Conservation (phyloP, 1,140 invertebrate genomes). For the Coelopa frigida region DNA sequence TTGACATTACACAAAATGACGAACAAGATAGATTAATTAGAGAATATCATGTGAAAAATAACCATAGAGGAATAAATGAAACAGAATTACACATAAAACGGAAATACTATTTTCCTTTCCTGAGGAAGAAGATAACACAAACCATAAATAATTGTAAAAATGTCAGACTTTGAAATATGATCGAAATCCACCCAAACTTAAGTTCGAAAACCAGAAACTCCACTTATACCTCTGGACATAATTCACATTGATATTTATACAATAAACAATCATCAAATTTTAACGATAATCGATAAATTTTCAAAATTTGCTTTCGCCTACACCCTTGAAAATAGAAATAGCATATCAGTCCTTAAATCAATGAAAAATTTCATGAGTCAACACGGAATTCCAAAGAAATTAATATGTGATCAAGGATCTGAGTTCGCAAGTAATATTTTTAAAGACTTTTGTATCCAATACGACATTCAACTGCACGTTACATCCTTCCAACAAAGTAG, state of each 20-base stretch:
- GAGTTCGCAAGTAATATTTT: constrained; percentile 6
- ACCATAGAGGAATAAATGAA: constrained; percentile 10
- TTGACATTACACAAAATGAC: not conserved
- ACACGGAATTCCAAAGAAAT: constrained; percentile 1
- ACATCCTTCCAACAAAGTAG: too few species aligned
- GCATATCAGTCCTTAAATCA: not conserved
- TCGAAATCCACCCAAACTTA: constrained; percentile 6
- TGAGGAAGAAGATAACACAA: constrained; percentile 5
- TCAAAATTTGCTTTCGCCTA: not conserved
- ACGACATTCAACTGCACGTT: not conserved
- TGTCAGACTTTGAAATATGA: constrained; percentile 8
- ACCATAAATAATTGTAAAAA: constrained; percentile 11
- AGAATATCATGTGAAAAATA: constrained; percentile 9
- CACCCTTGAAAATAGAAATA: not conserved
- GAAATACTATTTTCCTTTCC: constrained; percentile 7
- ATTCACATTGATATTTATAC: constrained; percentile 9
- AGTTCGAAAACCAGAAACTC: constrained; percentile 6
- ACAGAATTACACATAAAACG: constrained; percentile 3
- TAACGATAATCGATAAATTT: not conserved
- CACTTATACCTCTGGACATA: constrained; percentile 3
- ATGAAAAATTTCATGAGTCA: not conserved
- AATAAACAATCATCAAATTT: not conserved
- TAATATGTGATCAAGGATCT: constrained; percentile 7
- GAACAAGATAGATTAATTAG: not conserved
- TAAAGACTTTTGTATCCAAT: constrained; percentile 12